A percentile compares a stretch with the other conserved stretches of the same genome.
Conservation (phyloP, 2,888 invertebrate genomes). For the Ctena decussata region DNA sequence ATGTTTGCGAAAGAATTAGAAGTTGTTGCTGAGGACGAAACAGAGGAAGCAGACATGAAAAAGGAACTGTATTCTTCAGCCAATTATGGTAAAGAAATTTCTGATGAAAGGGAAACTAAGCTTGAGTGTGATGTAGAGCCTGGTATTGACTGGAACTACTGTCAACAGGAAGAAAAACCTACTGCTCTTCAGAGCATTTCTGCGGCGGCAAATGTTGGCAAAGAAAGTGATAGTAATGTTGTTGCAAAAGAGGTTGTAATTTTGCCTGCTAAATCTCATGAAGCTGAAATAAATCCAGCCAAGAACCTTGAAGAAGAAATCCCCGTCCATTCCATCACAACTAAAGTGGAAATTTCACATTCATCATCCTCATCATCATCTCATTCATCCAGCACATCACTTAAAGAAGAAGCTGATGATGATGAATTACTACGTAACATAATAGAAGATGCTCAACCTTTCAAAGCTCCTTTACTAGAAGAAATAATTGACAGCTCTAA, state of each 20-base stretch:
- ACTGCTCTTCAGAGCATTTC: too few relatives aligned
- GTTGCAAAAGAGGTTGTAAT: neutral
- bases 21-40: neutral
- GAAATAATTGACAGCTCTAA: conserved; percentile 27
- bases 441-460: conserved; percentile 60
- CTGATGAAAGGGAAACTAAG: too few relatives aligned
- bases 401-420: conserved; percentile 14
- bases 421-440: conserved; percentile 51
- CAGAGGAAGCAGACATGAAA: neutral
- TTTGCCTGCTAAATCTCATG: too few relatives aligned
- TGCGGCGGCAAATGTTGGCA: neutral
- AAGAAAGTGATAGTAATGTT: neutral
- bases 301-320: too few relatives aligned
- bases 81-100: too few relatives aligned
- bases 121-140: too few relatives aligned
- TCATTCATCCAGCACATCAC: neutral
- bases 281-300: too few relatives aligned
- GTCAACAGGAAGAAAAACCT: too few relatives aligned
- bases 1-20: neutral
- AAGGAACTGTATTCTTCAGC: neutral
- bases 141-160: too few relatives aligned
- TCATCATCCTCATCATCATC: neutral
- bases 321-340: too few relatives aligned
- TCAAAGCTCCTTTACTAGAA: conserved; percentile 62
- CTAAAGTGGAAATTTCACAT: neutral